A percentile compares a stretch with the other conserved stretches of the same genome.
phyloP scores from a whole-genome alignment of 2,797 vertebrate genomes.

The Saguinus oedipus region DNA sequence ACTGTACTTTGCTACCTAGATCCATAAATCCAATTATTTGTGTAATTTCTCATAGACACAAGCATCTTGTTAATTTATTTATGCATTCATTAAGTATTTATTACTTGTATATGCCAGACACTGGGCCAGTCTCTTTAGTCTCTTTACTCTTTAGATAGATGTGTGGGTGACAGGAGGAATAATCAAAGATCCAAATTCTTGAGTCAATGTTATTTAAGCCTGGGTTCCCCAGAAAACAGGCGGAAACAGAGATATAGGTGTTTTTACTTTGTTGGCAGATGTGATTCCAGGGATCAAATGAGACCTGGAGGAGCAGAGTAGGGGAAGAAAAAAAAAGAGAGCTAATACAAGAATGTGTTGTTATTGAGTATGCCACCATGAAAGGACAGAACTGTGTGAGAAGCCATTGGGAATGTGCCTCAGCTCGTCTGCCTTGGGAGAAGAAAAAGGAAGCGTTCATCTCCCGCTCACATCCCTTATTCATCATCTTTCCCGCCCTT shows the following conservation, averaged over 20 bases:
- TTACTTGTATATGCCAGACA: not conserved
- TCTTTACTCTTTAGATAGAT: no score
- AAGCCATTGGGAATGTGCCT: not conserved
- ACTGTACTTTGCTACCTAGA: not conserved
- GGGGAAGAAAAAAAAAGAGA: not conserved
- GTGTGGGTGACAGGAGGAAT: not conserved
- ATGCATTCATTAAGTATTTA: not conserved
- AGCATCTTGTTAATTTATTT: not conserved
- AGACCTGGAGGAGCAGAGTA: fast-evolving
- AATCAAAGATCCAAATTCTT: not conserved
- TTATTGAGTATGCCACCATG: fast-evolving
- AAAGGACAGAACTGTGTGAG: not conserved
- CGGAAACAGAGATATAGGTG: not conserved
- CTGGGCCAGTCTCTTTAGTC: no score
- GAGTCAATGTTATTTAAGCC: not conserved
- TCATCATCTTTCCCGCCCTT: not conserved
- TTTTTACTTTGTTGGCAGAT: not conserved
- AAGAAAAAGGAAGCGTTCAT: not conserved
- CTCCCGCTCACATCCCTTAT: fast-evolving
- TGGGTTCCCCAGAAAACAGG: not conserved
- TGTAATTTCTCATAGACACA: not conserved
- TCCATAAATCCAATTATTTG: not conserved
- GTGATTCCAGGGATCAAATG: not conserved
- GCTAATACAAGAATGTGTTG: fast-evolving
- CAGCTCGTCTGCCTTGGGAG: not conserved